These are phyloP conservation scores for Gastracanthus pulcherrimus DNA, from an alignment of 2,888 invertebrate genomes.

Conservation along the genomic window DNA sequence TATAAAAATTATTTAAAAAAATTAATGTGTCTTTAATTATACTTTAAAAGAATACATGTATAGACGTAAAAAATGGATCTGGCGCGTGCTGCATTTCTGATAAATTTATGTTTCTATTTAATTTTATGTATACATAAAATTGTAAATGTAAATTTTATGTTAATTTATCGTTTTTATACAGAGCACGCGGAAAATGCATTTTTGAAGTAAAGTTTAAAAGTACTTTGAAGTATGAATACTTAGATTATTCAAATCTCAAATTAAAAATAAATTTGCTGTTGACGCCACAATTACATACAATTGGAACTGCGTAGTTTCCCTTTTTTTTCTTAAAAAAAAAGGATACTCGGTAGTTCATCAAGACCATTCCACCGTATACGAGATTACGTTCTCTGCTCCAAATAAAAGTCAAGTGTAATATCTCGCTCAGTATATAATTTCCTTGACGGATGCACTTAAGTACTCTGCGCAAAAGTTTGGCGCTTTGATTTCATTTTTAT, in stretches of 20 bases:
- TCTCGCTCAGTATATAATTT: not conserved
- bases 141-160: not conserved
- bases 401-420: slow-evolving; percentile 21
- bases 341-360: not conserved
- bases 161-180: not conserved
- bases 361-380: slow-evolving; percentile 16
- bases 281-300: no score
- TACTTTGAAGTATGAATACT: no score
- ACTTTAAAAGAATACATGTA: not conserved
- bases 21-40: no score
- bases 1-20: no score
- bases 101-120: slow-evolving; percentile 11
- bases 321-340: slow-evolving; percentile 8
- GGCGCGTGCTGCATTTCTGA: not conserved
- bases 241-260: not conserved
- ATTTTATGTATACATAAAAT: not conserved
- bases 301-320: not conserved
- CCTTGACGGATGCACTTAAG: slow-evolving; percentile 24
- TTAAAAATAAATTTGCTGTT: slow-evolving; percentile 5
- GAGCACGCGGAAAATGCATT: slow-evolving; percentile 13
- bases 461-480: slow-evolving; percentile 34
- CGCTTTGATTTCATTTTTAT: not conserved
- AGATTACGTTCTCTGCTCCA: not conserved
- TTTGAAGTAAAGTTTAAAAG: not conserved
- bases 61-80: slow-evolving; percentile 15